Conservation (phyloP, 2,113 vertebrate genomes). For the Ciconia boyciana region DNA sequence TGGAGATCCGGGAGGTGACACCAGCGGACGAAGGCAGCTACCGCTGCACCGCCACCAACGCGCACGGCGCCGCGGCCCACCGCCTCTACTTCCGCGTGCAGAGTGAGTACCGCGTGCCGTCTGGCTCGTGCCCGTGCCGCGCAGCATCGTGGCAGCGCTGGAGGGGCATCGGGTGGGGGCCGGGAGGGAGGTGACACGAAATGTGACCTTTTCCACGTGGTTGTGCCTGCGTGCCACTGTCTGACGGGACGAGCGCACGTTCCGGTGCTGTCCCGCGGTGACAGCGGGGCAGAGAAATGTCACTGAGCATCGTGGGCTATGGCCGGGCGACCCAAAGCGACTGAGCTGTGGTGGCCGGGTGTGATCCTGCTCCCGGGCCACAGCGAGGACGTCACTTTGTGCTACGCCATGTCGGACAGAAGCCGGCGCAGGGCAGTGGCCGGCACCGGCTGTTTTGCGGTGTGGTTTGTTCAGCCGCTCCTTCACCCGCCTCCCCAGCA, state of each 20-base stretch:
- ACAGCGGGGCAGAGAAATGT: background rate
- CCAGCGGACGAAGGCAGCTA: slow-evolving; percentile 22
- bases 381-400: background rate
- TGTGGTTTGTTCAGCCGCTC: background rate
- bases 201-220: background rate
- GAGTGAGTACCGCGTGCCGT: slow-evolving; percentile 16
- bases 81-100: slow-evolving; percentile 42
- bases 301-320: background rate
- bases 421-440: background rate
- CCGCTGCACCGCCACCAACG: slow-evolving; percentile 49
- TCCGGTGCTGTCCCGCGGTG: background rate
- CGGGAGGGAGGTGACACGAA: background rate
- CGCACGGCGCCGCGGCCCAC: background rate
- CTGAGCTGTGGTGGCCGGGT: too few relatives aligned
- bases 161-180: background rate
- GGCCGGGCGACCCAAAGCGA: background rate
- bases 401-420: background rate
- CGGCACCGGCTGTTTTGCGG: background rate
- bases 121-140: too few relatives aligned
- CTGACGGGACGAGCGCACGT: background rate
- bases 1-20: slow-evolving; percentile 34
- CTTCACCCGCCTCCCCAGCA: background rate
- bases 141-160: background rate
- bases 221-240: background rate
- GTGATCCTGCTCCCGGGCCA: background rate